Evolutionary conservation across 2,888 invertebrate genomes (phyloP).

Genomic region (Drosophila siamana): DNA sequence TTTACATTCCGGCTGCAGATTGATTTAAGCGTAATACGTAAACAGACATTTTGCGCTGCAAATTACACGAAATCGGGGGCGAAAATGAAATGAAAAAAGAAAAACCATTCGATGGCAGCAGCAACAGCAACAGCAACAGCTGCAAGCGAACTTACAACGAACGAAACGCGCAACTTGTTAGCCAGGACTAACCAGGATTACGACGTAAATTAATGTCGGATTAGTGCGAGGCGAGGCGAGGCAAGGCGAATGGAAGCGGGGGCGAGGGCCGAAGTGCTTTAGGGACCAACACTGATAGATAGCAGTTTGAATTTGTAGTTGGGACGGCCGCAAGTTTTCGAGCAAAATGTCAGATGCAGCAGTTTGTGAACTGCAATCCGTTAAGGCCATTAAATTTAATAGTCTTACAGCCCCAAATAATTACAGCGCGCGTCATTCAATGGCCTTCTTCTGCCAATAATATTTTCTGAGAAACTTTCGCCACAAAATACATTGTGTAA

Average conservation of each 20-base stretch:
- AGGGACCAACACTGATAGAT: not conserved
- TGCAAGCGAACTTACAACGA: too few relatives aligned
- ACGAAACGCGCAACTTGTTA: constrained; percentile 17
- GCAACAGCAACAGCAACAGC: too few relatives aligned
- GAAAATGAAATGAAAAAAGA: not conserved
- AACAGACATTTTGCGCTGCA: not conserved
- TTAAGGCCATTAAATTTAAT: constrained; percentile 23
- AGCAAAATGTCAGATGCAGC: constrained; percentile 12
- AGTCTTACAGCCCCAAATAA: constrained; percentile 5
- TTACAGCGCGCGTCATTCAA: not conserved
- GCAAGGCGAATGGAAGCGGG: too few relatives aligned
- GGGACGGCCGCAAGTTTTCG: not conserved
- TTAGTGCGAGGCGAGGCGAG: too few relatives aligned
- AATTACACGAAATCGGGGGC: not conserved
- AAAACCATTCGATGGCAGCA: too few relatives aligned
- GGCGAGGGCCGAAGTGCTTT: too few relatives aligned
- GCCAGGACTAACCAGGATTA: constrained; percentile 22
- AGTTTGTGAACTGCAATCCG: constrained; percentile 15
- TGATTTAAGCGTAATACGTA: too few relatives aligned
- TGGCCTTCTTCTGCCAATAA: not conserved
- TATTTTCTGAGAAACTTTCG: not conserved
- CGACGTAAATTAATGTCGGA: constrained; percentile 38
- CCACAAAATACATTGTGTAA: not conserved
- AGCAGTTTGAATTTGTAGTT: not conserved
- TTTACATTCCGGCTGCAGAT: not conserved